These are phyloP conservation scores for Caenorhabditis zanzibari DNA, from an alignment of 2,888 invertebrate genomes.

Conservation along the genomic window DNA sequence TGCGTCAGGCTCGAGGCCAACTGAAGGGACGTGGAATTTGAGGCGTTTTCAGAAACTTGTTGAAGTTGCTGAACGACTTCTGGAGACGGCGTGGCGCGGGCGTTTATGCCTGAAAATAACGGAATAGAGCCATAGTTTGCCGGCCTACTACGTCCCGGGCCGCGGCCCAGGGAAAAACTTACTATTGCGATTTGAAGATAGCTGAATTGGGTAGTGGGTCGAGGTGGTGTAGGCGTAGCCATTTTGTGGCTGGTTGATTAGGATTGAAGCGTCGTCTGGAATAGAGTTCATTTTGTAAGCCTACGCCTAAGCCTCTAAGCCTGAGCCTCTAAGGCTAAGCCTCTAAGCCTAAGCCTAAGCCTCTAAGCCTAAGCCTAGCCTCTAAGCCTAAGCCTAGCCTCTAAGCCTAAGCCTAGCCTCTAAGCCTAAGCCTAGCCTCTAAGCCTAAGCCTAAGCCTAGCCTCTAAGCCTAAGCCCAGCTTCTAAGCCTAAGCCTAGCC, in stretches of 20 bases:
- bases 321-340: too few species aligned
- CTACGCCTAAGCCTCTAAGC: neutral
- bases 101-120: slow-evolving; percentile 42
- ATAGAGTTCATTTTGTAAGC: neutral
- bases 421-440: neutral
- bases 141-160: too few species aligned
- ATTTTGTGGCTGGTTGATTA: slow-evolving; percentile 32
- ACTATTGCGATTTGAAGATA: slow-evolving; percentile 30
- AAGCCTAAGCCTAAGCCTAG: neutral
- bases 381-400: neutral
- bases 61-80: slow-evolving; percentile 39
- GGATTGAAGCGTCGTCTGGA: slow-evolving; percentile 47
- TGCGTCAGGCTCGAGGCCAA: slow-evolving; percentile 59
- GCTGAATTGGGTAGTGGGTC: slow-evolving; percentile 58
- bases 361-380: neutral
- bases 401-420: neutral
- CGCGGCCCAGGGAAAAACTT: neutral
- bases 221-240: slow-evolving; percentile 56
- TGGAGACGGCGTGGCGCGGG: slow-evolving; percentile 54
- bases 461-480: too few species aligned
- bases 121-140: too few species aligned
- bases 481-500: neutral
- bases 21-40: slow-evolving; percentile 48
- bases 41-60: slow-evolving; percentile 27
- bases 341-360: too few species aligned